Evolutionary conservation across 2,888 invertebrate species (phyloP), one percentile per base, ranked within the genome.

Genomic region (Pammene aurita): DNA sequence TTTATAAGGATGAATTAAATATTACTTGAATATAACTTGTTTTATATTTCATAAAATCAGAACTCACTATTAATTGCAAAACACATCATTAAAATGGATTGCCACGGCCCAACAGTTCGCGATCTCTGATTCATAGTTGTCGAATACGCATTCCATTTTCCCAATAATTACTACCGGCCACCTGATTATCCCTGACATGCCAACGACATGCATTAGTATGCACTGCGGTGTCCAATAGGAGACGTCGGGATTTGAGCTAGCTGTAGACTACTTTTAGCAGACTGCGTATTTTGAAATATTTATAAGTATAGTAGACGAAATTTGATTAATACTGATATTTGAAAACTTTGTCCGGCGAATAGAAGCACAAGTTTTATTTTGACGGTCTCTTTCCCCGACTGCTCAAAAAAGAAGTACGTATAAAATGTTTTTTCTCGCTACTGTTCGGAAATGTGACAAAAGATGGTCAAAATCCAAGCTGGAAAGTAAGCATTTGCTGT

Each of bases 51-150:
- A 26, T 26, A 26, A 11, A 50, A 50, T 18, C 18, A 26, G 5
- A 50, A 10, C 10, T 26, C 46, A 46, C 11, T 16, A 7, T 16
- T 38, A 61, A 61, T 61, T 50, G 16, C 38, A 48, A n/a, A 38
- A 61, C 48, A 48, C 46, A 50, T 50, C 61, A 61, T 61, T 61
- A 61, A 60, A 61, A 61, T 48, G 16, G 38, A 48, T 61, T 16
- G 48, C 35, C 10, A 38, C 35, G 38, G 60, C 13, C 56, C 48
- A 62, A 62, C 10, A 56, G 56, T 63, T 63, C 42, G 13, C 62
- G 42, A 57, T 38, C 57, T 35, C 62, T 56, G 67, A 41, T 61
- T 56, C 35, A 66, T 70, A 70, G 46, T 52, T 54, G 52, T 56
- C 48, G 61, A 62, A 57, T 66, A 13, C 56, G 62, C 56, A 61